These are phyloP conservation scores for Sialia sialis DNA, from an alignment of 2,113 vertebrate genomes.

Conservation along the genomic window DNA sequence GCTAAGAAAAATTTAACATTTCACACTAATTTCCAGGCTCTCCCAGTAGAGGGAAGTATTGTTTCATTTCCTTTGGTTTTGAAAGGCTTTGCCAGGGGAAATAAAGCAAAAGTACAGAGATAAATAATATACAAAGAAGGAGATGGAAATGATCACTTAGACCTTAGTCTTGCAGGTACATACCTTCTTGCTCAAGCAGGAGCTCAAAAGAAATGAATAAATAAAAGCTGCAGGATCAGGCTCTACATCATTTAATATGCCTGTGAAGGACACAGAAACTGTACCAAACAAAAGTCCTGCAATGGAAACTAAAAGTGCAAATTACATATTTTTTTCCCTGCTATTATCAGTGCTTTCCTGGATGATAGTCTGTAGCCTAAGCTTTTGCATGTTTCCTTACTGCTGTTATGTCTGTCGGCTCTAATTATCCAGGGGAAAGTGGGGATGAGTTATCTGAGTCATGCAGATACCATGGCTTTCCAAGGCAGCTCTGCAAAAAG, in stretches of 20 bases:
- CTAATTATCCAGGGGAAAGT: neutral
- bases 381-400: neutral
- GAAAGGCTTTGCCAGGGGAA: neutral
- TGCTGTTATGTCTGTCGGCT: neutral
- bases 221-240: neutral
- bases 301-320: neutral
- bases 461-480: neutral
- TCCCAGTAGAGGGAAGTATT: constrained; percentile 73
- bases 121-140: neutral
- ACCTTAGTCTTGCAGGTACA: neutral
- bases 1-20: neutral
- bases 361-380: neutral
- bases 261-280: neutral
- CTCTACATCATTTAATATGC: neutral
- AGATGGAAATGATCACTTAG: neutral
- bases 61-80: constrained; percentile 37
- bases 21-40: neutral
- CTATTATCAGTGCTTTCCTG: neutral
- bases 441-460: neutral
- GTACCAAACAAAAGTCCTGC: neutral
- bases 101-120: neutral
- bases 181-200: neutral
- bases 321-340: neutral
- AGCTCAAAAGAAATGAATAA: neutral
- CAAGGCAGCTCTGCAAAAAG: neutral